phyloP scores from a whole-genome alignment of 1,140 invertebrate genomes.

The Drosophila tsacasi region DNA sequence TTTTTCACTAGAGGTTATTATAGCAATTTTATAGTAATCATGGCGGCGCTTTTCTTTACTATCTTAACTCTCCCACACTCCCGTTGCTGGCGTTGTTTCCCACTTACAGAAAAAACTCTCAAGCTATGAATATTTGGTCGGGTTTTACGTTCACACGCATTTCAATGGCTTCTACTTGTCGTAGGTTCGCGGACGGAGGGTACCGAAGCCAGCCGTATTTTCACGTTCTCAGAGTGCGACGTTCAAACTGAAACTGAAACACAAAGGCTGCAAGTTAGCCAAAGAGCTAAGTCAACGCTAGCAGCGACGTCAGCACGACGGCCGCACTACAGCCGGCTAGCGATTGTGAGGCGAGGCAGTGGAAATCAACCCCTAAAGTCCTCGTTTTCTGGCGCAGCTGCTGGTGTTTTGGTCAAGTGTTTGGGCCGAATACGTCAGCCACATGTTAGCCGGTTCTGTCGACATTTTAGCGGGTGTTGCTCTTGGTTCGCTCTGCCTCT shows the following conservation, averaged over 20 bases:
- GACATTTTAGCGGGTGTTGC: slow-evolving; percentile 40
- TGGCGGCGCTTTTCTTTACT: slow-evolving; percentile 2
- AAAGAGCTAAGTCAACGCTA: slow-evolving; percentile 58
- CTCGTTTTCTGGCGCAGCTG: slow-evolving; percentile 40
- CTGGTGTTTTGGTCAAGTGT: slow-evolving; percentile 63
- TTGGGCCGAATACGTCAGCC: slow-evolving; percentile 43
- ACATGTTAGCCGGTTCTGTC: slow-evolving; percentile 59
- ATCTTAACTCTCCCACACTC: slow-evolving; percentile 25
- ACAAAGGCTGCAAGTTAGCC: slow-evolving; percentile 62
- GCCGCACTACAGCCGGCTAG: slow-evolving; percentile 9
- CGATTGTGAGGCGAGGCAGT: slow-evolving; percentile 17
- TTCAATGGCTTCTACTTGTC: slow-evolving; percentile 37
- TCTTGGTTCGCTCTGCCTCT: slow-evolving; percentile 21
- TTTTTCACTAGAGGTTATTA: slow-evolving; percentile 14
- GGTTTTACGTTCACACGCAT: slow-evolving; percentile 43
- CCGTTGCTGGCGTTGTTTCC: slow-evolving; percentile 4
- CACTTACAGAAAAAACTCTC: slow-evolving; percentile 13
- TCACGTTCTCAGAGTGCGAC: slow-evolving; percentile 75
- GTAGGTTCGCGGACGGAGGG: slow-evolving; percentile 17
- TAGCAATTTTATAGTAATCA: slow-evolving; percentile 28
- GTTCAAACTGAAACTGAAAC: slow-evolving; percentile 85
- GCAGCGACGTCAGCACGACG: slow-evolving; percentile 12
- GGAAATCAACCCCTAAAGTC: slow-evolving; percentile 68
- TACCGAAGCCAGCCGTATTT: slow-evolving; percentile 22
- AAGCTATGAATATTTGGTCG: slow-evolving; percentile 13